Percentiles rank a stretch among this genome's conserved stretches.
Evolutionary conservation across 2,888 invertebrate species (phyloP).

Genomic region (Eupithecia insigniata): DNA sequence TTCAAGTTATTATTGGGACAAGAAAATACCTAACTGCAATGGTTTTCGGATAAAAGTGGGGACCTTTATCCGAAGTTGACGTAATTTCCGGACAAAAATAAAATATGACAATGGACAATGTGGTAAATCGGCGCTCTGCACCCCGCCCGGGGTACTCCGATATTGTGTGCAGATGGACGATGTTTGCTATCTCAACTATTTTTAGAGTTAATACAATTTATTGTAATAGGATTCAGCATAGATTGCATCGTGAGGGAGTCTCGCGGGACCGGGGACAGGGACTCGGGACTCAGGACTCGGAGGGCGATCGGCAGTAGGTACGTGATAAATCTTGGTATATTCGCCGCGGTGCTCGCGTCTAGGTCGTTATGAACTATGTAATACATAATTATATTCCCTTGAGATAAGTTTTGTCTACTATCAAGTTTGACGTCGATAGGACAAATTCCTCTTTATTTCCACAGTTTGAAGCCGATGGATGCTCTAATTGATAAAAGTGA

Average conservation of each 20-base stretch:
- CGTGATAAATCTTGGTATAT: not conserved
- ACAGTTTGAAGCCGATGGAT: not conserved
- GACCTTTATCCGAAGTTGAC: conserved; percentile 70
- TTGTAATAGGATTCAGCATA: conserved; percentile 85
- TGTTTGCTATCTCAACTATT: conserved; percentile 83
- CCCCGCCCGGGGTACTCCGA: conserved; percentile 54
- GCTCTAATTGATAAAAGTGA: no score
- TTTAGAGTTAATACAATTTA: conserved; percentile 85
- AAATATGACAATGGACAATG: conserved; percentile 72
- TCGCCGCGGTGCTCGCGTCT: not conserved
- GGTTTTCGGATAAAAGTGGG: conserved; percentile 64
- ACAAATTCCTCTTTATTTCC: not conserved
- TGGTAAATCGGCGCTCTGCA: conserved; percentile 62
- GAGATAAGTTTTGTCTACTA: not conserved
- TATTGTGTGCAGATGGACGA: conserved; percentile 82
- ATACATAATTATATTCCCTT: not conserved
- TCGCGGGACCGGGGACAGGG: conserved; percentile 51
- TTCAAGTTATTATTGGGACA: conserved; percentile 34
- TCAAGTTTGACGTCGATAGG: not conserved
- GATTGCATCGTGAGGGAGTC: conserved; percentile 84
- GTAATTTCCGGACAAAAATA: conserved; percentile 77
- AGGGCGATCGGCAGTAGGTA: not conserved
- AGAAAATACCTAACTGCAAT: conserved; percentile 45
- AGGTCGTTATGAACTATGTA: not conserved
- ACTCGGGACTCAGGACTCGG: not conserved